Evolutionary conservation across 2,888 invertebrate species (phyloP).

Genomic region (Gnatocerus cornutus): DNA sequence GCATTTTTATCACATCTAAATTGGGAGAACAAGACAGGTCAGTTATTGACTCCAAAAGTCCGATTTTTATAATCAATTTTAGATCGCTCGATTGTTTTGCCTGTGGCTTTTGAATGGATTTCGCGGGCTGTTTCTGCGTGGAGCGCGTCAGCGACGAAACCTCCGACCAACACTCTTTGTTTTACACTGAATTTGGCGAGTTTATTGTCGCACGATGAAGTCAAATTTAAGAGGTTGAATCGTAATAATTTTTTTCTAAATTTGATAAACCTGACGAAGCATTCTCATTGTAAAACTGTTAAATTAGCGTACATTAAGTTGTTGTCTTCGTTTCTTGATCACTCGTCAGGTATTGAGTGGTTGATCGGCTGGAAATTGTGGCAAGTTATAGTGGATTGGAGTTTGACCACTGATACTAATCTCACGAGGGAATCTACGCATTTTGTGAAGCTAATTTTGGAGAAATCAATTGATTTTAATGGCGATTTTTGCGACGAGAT

Average conservation of each 20-base stretch:
- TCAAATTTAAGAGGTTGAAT: conserved; percentile 75
- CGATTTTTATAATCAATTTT: too few species aligned
- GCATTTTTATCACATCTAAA: too few species aligned
- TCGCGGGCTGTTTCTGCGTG: too few species aligned
- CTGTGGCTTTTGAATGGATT: too few species aligned
- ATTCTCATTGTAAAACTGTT: too few species aligned
- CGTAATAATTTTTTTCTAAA: conserved; percentile 69
- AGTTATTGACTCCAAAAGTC: too few species aligned
- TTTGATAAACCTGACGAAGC: too few species aligned
- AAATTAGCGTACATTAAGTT: conserved; percentile 80
- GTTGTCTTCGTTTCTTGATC: conserved; percentile 75
- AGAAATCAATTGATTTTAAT: conserved; percentile 74
- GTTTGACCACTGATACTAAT: too few species aligned
- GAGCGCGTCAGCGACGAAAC: conserved; percentile 16
- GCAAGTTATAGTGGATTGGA: conserved; percentile 77
- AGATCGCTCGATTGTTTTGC: too few species aligned
- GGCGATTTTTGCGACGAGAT: conserved; percentile 74
- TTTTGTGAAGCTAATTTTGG: conserved; percentile 74
- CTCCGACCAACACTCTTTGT: conserved; percentile 63
- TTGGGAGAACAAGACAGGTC: too few species aligned
- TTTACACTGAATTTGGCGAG: conserved; percentile 79
- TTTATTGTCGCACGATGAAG: conserved; percentile 75
- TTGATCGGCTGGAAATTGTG: conserved; percentile 77
- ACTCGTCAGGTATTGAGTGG: conserved; percentile 79
- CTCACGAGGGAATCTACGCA: conserved; percentile 76